Evolutionary conservation across 2,797 vertebrate species (phyloP).

Genomic region (Sebastes glaucus): DNA sequence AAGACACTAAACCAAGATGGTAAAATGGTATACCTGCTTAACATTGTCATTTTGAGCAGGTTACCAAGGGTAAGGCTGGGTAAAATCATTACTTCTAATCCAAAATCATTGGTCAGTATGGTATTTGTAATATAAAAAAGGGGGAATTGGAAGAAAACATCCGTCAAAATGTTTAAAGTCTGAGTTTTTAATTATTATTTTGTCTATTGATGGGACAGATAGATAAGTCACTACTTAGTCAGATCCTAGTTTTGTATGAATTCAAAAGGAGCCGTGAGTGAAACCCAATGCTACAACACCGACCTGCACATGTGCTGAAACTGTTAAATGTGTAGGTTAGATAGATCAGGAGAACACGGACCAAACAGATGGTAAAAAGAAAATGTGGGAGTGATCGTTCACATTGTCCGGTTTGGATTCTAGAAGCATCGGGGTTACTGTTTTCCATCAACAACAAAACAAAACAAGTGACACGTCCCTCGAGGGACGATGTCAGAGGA

Average conservation of each 20-base stretch:
- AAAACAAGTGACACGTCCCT: slow-evolving; percentile 66
- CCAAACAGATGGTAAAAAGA: slow-evolving; percentile 8
- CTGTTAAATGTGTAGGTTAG: background rate
- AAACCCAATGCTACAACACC: background rate
- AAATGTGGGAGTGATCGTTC: background rate
- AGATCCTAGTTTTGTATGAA: background rate
- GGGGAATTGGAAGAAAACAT: no score
- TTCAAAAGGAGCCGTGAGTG: background rate
- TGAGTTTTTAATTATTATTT: fast-evolving
- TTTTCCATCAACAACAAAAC: slow-evolving; percentile 54
- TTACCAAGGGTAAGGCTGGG: no score
- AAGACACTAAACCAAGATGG: background rate
- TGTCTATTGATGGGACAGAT: background rate
- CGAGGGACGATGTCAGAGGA: slow-evolving; percentile 60
- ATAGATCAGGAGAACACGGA: background rate
- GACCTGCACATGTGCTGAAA: background rate
- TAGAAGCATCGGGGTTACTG: background rate
- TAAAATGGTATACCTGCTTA: background rate
- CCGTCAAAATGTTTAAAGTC: fast-evolving
- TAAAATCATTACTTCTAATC: background rate
- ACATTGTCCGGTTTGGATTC: background rate
- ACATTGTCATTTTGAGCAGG: background rate
- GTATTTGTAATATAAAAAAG: background rate
- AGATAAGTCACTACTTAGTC: background rate
- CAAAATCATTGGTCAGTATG: background rate